Conservation (phyloP, 2,113 vertebrate genomes). For the Camelus dromedarius region DNA sequence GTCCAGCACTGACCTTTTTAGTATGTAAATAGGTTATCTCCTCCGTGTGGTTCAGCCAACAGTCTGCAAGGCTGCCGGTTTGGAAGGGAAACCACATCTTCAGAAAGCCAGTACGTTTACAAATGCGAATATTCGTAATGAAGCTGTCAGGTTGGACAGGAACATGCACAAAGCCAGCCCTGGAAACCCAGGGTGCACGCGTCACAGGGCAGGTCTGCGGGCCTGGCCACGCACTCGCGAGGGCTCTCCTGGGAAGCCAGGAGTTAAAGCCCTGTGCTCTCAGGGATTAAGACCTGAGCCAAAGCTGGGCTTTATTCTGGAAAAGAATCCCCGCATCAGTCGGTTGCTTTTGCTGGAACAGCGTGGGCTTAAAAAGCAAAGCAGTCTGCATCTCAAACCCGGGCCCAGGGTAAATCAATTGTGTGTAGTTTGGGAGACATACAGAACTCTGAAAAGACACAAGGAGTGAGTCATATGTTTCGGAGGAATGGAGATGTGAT, state of each 20-base stretch:
- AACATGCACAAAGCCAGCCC: neutral
- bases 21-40: conserved; percentile 83
- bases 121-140: conserved; percentile 53
- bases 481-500: neutral
- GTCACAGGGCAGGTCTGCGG: accelerated
- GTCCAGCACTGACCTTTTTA: conserved; percentile 82
- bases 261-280: neutral
- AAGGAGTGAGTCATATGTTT: neutral
- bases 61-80: conserved; percentile 6
- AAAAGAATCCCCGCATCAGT: neutral
- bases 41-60: conserved; percentile 35
- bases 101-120: conserved; percentile 42
- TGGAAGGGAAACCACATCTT: conserved; percentile 39
- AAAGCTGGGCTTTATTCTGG: neutral
- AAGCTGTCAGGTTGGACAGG: neutral
- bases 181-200: neutral
- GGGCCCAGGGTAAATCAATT: neutral
- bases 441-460: neutral
- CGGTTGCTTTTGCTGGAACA: neutral
- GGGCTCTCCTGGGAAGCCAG: neutral
- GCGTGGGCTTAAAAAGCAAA: neutral
- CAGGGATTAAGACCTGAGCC: conserved; percentile 15
- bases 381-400: neutral
- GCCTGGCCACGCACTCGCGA: accelerated
- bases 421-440: neutral